Conservation (phyloP, 2,797 vertebrate species). For the Ctenosaura bakeri region DNA sequence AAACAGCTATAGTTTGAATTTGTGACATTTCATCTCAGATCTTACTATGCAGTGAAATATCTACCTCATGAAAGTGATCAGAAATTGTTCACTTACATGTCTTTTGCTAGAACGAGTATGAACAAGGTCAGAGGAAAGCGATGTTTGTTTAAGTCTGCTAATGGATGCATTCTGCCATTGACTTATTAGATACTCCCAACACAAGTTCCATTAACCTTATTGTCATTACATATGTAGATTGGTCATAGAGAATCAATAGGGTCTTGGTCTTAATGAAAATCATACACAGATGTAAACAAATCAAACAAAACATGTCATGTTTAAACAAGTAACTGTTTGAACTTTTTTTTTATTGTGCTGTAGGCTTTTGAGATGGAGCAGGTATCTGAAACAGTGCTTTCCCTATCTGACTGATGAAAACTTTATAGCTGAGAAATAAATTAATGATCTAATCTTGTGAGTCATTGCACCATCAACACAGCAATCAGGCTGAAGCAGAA, state of each 20-base stretch:
- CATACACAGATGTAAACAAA: slow-evolving; percentile 29
- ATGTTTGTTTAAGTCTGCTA: slow-evolving; percentile 35
- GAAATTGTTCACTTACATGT: slow-evolving; percentile 3
- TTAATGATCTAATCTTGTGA: neutral
- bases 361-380: slow-evolving; percentile 11
- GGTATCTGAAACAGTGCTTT: neutral
- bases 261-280: slow-evolving; percentile 12
- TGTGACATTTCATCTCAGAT: neutral
- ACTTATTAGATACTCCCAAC: slow-evolving; percentile 34
- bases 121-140: slow-evolving; percentile 33
- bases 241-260: neutral
- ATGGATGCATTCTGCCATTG: neutral
- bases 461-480: neutral
- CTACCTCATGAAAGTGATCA: neutral
- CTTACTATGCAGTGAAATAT: neutral
- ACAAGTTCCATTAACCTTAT: slow-evolving; percentile 33
- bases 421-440: neutral
- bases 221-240: slow-evolving; percentile 19
- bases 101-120: slow-evolving; percentile 23
- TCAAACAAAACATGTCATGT: neutral
- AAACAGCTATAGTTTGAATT: neutral
- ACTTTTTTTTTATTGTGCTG: slow-evolving; percentile 4
- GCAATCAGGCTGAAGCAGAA: neutral
- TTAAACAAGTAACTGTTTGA: neutral
- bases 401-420: slow-evolving; percentile 1